phyloP scores from a whole-genome alignment of 2,113 vertebrate species.

The Vidua macroura region DNA sequence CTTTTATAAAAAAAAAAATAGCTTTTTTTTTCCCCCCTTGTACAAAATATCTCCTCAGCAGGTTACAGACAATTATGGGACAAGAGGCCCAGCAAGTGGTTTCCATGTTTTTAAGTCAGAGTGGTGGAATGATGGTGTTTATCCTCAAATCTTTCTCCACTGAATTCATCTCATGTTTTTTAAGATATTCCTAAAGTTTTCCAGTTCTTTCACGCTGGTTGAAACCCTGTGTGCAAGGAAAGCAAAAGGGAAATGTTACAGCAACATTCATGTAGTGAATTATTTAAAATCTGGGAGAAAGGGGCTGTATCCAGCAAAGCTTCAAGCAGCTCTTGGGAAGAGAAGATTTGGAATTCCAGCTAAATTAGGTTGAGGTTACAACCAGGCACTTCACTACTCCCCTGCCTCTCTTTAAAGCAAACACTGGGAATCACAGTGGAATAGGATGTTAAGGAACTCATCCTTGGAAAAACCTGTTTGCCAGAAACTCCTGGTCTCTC shows the following conservation, averaged over 20 bases:
- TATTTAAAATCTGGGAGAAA: not conserved
- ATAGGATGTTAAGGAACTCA: not conserved
- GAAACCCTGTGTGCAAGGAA: constrained; percentile 82
- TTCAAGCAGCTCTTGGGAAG: not conserved
- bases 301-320: not conserved
- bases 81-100: not conserved
- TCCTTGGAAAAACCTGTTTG: not conserved
- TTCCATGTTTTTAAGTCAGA: not conserved
- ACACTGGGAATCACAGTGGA: not conserved
- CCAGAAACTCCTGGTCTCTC: not conserved
- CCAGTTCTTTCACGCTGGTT: constrained; percentile 87
- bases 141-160: not conserved
- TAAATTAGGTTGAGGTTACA: not conserved
- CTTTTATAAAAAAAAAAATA: not conserved
- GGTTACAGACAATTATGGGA: not conserved
- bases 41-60: constrained; percentile 8
- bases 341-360: not conserved
- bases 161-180: constrained; percentile 60
- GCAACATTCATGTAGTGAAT: rapidly evolving
- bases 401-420: not conserved
- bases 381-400: not conserved
- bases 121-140: rapidly evolving
- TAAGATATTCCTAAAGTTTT: constrained; percentile 85
- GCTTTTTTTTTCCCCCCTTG: not conserved
- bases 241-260: not conserved